Evolutionary conservation across 2,888 invertebrate genomes (phyloP).

Genomic region (Dione vanillae): DNA sequence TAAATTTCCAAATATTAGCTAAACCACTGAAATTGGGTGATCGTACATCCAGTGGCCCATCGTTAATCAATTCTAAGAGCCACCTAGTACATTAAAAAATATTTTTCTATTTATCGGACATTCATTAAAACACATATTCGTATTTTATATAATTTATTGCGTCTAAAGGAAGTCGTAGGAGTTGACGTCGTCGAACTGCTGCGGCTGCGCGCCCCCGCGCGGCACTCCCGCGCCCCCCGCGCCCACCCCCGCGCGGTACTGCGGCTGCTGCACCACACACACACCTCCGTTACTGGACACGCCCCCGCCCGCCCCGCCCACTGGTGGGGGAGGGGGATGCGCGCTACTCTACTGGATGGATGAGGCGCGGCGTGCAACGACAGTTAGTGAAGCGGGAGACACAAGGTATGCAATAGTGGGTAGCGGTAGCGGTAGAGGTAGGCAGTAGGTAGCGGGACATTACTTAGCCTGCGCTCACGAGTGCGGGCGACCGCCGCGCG

Average conservation of each 20-base stretch:
- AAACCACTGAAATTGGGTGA: too few relatives aligned
- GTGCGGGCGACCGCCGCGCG: conserved; percentile 88
- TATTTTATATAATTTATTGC: conserved; percentile 26
- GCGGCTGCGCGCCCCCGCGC: conserved; percentile 66
- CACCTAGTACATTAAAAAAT: too few relatives aligned
- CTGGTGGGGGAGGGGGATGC: background rate
- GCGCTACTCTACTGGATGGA: background rate
- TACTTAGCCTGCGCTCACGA: conserved; percentile 69
- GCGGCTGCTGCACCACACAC: conserved; percentile 84
- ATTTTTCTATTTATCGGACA: too few relatives aligned
- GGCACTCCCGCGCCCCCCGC: conserved; percentile 62
- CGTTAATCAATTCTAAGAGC: too few relatives aligned
- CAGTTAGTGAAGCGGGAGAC: background rate
- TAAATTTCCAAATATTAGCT: too few relatives aligned
- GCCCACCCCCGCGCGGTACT: conserved; percentile 80
- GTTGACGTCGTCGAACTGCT: conserved; percentile 77
- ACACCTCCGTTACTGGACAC: conserved; percentile 18
- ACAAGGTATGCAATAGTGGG: background rate
- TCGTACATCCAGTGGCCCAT: too few relatives aligned
- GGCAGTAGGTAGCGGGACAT: conserved; percentile 50
- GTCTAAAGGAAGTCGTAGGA: conserved; percentile 67
- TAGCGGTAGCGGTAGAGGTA: conserved; percentile 28
- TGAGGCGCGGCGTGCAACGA: background rate
- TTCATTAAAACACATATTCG: background rate
- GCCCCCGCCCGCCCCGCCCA: background rate